These are phyloP conservation scores for Mellilla xanthometata DNA, from an alignment of 2,888 invertebrate genomes.

Conservation along the genomic window DNA sequence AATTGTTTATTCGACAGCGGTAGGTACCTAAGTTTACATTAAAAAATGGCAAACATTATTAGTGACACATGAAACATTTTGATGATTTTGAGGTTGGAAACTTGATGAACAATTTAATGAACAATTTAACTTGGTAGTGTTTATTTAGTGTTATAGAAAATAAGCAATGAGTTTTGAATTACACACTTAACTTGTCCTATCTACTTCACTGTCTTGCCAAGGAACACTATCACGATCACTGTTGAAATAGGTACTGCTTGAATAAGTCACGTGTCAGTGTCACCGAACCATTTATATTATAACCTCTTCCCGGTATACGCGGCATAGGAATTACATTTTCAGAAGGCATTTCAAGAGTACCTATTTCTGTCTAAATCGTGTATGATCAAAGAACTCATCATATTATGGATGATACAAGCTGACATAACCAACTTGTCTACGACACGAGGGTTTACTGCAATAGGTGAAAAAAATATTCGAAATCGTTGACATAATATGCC, in stretches of 20 bases:
- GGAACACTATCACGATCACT: constrained; percentile 21
- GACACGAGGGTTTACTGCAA: constrained; percentile 15
- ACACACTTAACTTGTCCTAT: constrained; percentile 21
- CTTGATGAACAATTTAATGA: constrained; percentile 10
- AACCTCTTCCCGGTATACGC: constrained; percentile 21
- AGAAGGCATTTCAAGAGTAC: constrained; percentile 13
- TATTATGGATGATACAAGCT: constrained; percentile 20
- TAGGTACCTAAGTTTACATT: constrained; percentile 20
- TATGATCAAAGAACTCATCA: constrained; percentile 19
- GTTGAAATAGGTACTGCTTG: constrained; percentile 21
- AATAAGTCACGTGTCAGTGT: constrained; percentile 20
- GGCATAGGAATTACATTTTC: constrained; percentile 13
- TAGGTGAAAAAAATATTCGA: constrained; percentile 11
- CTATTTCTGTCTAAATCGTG: constrained; percentile 14
- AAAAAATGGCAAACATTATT: constrained; percentile 22
- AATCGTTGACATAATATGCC: constrained; percentile 14
- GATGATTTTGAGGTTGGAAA: constrained; percentile 11
- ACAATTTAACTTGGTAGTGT: constrained; percentile 20
- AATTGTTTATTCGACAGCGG: constrained; percentile 13
- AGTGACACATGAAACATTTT: constrained; percentile 14
- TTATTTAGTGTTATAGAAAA: constrained; percentile 18
- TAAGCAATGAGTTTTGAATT: constrained; percentile 12
- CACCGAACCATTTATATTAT: constrained; percentile 20
- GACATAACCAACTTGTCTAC: constrained; percentile 16
- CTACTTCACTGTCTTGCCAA: constrained; percentile 20